Base-by-base conservation (phyloP, 1,140 invertebrate species). In the Macrotrachela quadricornifera region DNA sequence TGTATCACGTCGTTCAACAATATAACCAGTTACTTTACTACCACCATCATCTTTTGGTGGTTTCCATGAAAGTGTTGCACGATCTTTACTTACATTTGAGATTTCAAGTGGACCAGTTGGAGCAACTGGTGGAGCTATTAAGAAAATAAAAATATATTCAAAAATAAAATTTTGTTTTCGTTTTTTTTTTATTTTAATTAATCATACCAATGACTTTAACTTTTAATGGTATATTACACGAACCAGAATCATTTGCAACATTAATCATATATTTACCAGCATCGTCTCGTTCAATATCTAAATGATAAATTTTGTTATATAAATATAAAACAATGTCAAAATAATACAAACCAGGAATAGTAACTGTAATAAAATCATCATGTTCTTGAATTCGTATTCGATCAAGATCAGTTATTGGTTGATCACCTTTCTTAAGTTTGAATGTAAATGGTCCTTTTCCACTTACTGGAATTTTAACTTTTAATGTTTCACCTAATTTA, bases 381-480 rank as follows among this genome's bases (percentile, higher is more conserved):
- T 44, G 6, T 44, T 44, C 42, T 44, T 18, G 42, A 44, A 15
- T 9, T 2, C 42, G 42, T 15, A 18, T 46, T 13, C 47, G 53
- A 17, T 54, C 17, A 10, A 49, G 17, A 40, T 61, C 62, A 13
- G 60, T 64, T 2, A 80, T 80, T 60, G 88, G 80, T 0, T 75
- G 71, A n/a, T 83, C 84, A 62, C 88, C 79, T 61, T 81, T 83
- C 47, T 74, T 79, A 18, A 96, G 71, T 6, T 75, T 78, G 40
- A 94, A 79, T 46, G 83, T 79, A 62, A 91, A 80, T 37, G 88
- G 86, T 40, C 87, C 78, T 49, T 88, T 85, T 59, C 97, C 95
- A 56, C 58, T 61, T 57, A 67, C 62, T 14, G 67, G 68, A 48
- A 71, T 60, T 57, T 71, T 71, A 10, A 71, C 44, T 55, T 71